Base-by-base conservation (phyloP, 2,888 invertebrate genomes). In the Tenthredo livida region DNA sequence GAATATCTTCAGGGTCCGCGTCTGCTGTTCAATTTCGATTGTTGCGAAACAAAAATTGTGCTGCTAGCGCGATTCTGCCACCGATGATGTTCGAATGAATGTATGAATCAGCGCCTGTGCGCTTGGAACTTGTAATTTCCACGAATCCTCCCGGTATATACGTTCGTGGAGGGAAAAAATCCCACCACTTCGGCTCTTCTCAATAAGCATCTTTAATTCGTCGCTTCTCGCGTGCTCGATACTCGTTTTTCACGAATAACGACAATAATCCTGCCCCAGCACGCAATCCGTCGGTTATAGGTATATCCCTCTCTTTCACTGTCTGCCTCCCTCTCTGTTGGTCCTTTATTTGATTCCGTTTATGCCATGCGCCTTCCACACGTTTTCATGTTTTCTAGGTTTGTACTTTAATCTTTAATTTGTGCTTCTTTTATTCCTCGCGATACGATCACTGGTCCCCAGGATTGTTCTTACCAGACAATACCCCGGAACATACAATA, bases 401-500 rank as follows among this genome's bases (percentile, higher is more conserved):
- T 67, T 29, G 5, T 5, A n/a, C 37, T 70, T 70, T 17, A 70
- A 33, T 37, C 67, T 67, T 29, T 25, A 29, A 29, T 67, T 67
- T 54, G 54, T 0, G 54, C n/a, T 54, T 54, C 54, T 54, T 54
- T 54, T n/a, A 54, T 54, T n/a, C n/a, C n/a, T n/a, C 17, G 54
- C n/a, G 54, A 54, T 54, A 54, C n/a, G n/a, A 54, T 54, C 54
- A 6, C 54, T n/a, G 54, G n/a, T 54, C 54, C 54, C 54, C 54
- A 54, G 54, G 54, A 54, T 54, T 54, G 54, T 54, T 54, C 54
- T n/a, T 54, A 7, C 54, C n/a, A 54, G 54, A 54, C 54, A 54
- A 54, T 54, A 54, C 54, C 54, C n/a, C 54, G 54, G 54, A 54
- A 54, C 54, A 47, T 47, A n/a, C n/a, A n/a, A 54, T 54, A 54